phyloP scores from a whole-genome alignment of 2,797 vertebrate genomes.

The Sebastes hubbsi region DNA sequence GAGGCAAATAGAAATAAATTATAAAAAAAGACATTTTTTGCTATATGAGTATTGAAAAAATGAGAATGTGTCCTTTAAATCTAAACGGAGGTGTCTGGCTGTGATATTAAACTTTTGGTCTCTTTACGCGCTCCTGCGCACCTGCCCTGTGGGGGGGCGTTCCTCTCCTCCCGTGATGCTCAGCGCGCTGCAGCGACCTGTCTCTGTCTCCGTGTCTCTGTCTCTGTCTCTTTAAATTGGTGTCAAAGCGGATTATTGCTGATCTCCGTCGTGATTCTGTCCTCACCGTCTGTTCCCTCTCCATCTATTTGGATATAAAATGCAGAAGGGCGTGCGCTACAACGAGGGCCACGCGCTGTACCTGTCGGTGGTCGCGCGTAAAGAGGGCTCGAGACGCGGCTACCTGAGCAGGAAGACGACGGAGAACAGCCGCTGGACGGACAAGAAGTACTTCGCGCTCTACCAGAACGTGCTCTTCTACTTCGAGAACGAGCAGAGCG shows the following conservation, averaged over 20 bases:
- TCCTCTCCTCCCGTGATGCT: not conserved
- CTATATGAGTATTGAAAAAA: too few species aligned
- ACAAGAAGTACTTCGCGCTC: constrained; percentile 89
- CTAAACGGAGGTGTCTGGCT: not conserved
- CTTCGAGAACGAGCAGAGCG: constrained; percentile 92
- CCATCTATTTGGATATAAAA: constrained; percentile 68
- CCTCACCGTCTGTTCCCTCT: constrained; percentile 80
- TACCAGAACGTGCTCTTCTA: constrained; percentile 95
- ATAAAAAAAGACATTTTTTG: too few species aligned
- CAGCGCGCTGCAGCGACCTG: too few species aligned
- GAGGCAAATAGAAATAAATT: too few species aligned
- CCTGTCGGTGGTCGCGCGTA: constrained; percentile 90
- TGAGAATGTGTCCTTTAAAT: too few species aligned
- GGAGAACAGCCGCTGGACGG: constrained; percentile 93
- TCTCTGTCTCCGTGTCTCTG: too few species aligned
- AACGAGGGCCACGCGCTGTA: constrained; percentile 93
- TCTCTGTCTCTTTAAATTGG: constrained; percentile 85
- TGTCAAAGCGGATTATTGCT: constrained; percentile 91
- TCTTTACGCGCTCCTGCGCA: not conserved
- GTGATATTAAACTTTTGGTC: not conserved
- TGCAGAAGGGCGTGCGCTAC: constrained; percentile 95
- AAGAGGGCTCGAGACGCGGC: constrained; percentile 89
- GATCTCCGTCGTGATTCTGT: constrained; percentile 85
- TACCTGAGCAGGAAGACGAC: constrained; percentile 90
- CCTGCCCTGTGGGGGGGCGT: constrained; percentile 13